These are phyloP conservation scores for Tringa solitaria DNA, from an alignment of 2,113 vertebrate genomes.

Conservation along the genomic window DNA sequence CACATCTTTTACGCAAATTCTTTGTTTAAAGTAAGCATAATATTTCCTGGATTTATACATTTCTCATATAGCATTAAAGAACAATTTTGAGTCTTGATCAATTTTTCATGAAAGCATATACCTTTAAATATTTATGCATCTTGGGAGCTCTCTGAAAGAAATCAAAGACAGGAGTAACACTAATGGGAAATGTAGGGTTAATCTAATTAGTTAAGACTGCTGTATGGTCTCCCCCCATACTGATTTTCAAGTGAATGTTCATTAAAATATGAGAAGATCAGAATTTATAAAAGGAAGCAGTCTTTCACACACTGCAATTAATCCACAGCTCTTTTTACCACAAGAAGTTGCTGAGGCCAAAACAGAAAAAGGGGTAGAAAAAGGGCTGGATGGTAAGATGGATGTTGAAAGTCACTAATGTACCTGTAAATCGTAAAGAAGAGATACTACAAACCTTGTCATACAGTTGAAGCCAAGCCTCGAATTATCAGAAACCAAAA, in stretches of 20 bases:
- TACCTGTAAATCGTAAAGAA: not conserved
- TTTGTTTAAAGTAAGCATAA: not conserved
- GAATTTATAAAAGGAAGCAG: not conserved
- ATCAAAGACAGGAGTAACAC: not conserved
- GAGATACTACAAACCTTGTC: not conserved
- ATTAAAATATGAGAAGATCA: not conserved
- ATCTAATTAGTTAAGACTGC: not conserved
- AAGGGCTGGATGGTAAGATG: not conserved
- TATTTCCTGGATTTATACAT: not conserved
- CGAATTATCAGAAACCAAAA: not conserved
- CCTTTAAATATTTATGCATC: not conserved
- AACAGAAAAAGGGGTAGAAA: not conserved
- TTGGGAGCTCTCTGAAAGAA: not conserved
- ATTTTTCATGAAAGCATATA: conserved; percentile 5
- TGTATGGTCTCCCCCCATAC: not conserved
- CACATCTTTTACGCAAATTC: not conserved
- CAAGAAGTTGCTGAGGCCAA: not conserved
- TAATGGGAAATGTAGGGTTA: not conserved
- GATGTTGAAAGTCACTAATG: not conserved
- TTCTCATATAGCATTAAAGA: not conserved
- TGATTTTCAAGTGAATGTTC: not conserved
- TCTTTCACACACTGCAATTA: not conserved
- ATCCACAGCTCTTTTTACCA: not conserved
- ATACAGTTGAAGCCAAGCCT: not conserved
- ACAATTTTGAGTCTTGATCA: not conserved